These are phyloP conservation scores for Lamellibrachia luymesi DNA, from an alignment of 1,140 invertebrate genomes.

Conservation along the genomic window DNA sequence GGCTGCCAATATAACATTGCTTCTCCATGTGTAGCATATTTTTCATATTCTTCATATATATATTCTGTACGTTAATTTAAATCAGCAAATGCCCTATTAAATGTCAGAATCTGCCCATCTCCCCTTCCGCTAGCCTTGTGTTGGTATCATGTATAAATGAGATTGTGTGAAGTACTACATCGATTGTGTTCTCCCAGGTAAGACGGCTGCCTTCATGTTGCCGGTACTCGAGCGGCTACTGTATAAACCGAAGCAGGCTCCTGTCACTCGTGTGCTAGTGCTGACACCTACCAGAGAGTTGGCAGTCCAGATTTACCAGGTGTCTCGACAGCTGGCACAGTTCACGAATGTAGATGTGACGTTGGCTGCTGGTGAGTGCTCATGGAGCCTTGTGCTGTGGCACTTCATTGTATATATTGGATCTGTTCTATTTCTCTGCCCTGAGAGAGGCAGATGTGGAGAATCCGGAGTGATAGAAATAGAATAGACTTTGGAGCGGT, in stretches of 20 bases:
- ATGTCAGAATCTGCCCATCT: too few species aligned
- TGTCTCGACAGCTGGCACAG: slow-evolving; percentile 86
- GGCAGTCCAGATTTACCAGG: slow-evolving; percentile 88
- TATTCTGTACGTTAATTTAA: too few species aligned
- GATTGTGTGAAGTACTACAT: not conserved
- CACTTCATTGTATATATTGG: not conserved
- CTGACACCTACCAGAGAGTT: slow-evolving; percentile 95
- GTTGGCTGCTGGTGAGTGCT: slow-evolving; percentile 55
- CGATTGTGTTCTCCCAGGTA: slow-evolving; percentile 58
- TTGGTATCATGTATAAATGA: not conserved
- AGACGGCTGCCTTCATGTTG: slow-evolving; percentile 98
- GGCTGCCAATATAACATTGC: too few species aligned
- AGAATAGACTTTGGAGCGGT: too few species aligned
- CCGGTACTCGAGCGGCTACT: slow-evolving; percentile 92
- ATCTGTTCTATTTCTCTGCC: too few species aligned
- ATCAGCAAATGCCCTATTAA: too few species aligned
- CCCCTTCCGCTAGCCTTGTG: too few species aligned
- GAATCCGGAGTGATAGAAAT: too few species aligned
- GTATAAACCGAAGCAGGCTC: slow-evolving; percentile 65
- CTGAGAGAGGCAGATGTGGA: too few species aligned
- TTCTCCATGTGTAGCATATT: too few species aligned
- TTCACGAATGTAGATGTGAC: slow-evolving; percentile 63
- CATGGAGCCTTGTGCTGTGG: not conserved
- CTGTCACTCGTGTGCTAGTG: slow-evolving; percentile 83
- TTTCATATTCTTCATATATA: too few species aligned